phyloP scores from a whole-genome alignment of 2,113 vertebrate species.

The Phaethornis superciliosus region DNA sequence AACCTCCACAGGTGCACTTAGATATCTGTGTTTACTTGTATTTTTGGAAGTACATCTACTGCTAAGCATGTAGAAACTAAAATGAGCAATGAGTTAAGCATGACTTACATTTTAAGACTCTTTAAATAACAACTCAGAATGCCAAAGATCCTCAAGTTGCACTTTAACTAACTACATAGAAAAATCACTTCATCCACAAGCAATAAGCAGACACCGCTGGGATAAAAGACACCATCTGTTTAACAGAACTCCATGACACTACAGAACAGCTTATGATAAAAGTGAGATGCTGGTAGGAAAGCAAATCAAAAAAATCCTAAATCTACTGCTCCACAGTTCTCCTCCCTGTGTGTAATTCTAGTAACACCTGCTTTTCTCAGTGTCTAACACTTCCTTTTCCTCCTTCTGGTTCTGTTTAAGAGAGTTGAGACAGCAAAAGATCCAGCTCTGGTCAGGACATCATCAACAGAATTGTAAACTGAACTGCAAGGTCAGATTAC shows the following conservation, averaged over 20 bases:
- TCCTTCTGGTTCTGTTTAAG: not conserved
- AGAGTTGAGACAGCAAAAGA: not conserved
- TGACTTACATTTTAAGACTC: conserved; percentile 2
- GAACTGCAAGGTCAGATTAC: not conserved
- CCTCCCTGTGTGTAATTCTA: not conserved
- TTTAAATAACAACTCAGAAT: not conserved
- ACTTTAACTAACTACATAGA: not conserved
- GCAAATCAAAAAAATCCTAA: not conserved
- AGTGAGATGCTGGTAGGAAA: conserved; percentile 35
- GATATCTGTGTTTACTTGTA: not conserved
- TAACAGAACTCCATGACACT: not conserved
- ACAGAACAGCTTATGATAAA: not conserved
- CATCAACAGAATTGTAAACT: not conserved
- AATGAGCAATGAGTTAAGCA: conserved; percentile 13
- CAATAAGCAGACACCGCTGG: conserved; percentile 10
- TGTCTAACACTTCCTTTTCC: not conserved
- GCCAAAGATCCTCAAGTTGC: not conserved
- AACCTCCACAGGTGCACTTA: not conserved
- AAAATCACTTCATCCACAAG: not conserved
- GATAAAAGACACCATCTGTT: conserved; percentile 42
- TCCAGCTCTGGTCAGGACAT: not conserved
- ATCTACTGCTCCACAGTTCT: not conserved
- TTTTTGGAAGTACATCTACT: conserved; percentile 21
- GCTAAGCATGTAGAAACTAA: not conserved
- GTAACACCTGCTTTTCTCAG: conserved; percentile 21